Base-by-base conservation (phyloP, 2,888 invertebrate species). In the Lycia hirtaria region DNA sequence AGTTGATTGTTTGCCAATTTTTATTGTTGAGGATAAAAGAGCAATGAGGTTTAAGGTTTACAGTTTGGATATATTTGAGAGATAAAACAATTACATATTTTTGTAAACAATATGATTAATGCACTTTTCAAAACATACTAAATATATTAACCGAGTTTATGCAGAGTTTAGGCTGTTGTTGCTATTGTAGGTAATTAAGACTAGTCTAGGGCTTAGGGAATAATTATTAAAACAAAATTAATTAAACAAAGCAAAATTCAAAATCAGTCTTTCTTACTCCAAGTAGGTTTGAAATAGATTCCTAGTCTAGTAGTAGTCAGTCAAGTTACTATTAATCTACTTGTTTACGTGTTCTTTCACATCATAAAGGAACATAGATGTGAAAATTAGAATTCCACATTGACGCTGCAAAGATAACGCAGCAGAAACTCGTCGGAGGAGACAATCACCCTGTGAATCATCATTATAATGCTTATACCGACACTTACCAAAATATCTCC, bases 401-500 rank as follows among this genome's bases (percentile, higher is more conserved):
- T 56, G 54, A 58, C 48, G 56, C 59, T 17, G 43, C 45, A 35
- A 60, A 59, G 60, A 59, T 56, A 65, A 53, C 32, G 45, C 61
- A 60, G 47, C 45, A 60, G 65, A 58, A 58, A 55, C 58, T 54
- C 49, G 55, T 55, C 41, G 52, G 47, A 54, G 61, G 54, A 65
- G 63, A 59, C 69, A 67, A 74, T 71, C 74, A 78, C 78, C 77
- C 69, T 75, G 75, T 88, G 86, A 88, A 76, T 88, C 88, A 87
- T 83, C 82, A 78, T 73, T 75, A 78, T 75, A 60, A 78, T 78
- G 75, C 71, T 77, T 72, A 68, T 76, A 78, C 72, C 73, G 64
- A 69, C 76, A 88, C 90, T 88, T 71, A 88, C 90, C 86, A 73
- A 84, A 82, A 84, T 85, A 83, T 80, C 76, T 78, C 71, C 74